Evolutionary conservation across 2,113 vertebrate genomes (phyloP).

Genomic region (Eclectus roratus): DNA sequence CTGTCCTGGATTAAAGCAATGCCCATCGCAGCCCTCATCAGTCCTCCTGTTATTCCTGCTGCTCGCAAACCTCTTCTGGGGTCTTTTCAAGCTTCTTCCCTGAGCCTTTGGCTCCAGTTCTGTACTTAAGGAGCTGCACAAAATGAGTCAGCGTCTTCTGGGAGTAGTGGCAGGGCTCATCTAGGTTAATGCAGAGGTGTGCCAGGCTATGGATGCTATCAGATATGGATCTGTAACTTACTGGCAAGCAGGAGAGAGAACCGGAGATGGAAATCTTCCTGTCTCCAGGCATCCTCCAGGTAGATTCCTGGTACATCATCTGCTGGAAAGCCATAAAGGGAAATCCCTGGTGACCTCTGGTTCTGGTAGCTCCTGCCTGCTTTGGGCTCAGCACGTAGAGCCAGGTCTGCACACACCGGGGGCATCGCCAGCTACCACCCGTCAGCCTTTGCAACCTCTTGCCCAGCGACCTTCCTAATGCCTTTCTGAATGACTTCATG

Average conservation of each 20-base stretch:
- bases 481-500: background rate
- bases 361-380: background rate
- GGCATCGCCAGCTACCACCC: background rate
- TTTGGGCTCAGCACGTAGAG: fast-evolving
- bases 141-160: background rate
- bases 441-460: background rate
- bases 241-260: background rate
- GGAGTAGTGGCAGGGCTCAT: background rate
- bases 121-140: background rate
- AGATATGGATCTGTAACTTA: background rate
- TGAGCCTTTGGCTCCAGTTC: background rate
- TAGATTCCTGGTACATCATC: background rate
- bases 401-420: background rate
- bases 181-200: background rate
- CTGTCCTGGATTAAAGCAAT: background rate
- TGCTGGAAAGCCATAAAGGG: background rate
- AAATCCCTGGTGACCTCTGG: background rate
- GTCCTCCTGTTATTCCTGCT: background rate
- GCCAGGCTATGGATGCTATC: background rate
- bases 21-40: background rate
- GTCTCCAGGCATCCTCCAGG: background rate
- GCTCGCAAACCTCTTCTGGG: background rate
- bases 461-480: background rate
- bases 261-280: background rate
- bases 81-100: background rate